Conservation (phyloP, 30 jellyfish, hydroid and myxozoan species). For the Pseudorhiza aurosa region DNA sequence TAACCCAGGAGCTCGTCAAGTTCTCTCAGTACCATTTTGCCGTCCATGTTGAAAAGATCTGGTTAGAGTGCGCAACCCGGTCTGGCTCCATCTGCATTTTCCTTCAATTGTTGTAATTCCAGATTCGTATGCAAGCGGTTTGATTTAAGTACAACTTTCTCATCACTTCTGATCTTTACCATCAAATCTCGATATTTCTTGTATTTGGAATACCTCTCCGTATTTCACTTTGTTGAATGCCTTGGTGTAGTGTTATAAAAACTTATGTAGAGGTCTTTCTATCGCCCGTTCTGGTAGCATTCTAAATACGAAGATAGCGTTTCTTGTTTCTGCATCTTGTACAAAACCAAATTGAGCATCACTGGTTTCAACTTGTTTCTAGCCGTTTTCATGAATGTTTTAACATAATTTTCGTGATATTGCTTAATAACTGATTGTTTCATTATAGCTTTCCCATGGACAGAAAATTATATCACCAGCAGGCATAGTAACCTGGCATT, state of each 20-base stretch:
- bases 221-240: background rate
- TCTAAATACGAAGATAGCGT: constrained; percentile 17
- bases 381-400: no score
- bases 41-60: constrained; percentile 15
- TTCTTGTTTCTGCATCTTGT: constrained; percentile 23
- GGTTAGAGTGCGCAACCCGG: constrained; percentile 2
- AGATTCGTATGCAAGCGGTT: background rate
- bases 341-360: constrained; percentile 20
- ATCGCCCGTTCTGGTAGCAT: background rate
- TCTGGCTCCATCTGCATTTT: no score
- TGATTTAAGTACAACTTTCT: background rate
- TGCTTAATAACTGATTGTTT: no score
- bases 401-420: no score
- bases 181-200: background rate
- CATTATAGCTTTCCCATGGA: no score
- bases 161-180: background rate
- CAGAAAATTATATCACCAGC: no score
- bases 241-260: background rate
- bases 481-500: no score
- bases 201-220: background rate
- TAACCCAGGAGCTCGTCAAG: constrained; percentile 6
- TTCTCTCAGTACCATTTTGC: constrained; percentile 19
- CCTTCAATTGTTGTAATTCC: background rate
- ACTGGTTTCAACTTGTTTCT: no score
- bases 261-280: background rate